phyloP scores from a whole-genome alignment of 2,888 invertebrate species.

The Autographa pulchrina region DNA sequence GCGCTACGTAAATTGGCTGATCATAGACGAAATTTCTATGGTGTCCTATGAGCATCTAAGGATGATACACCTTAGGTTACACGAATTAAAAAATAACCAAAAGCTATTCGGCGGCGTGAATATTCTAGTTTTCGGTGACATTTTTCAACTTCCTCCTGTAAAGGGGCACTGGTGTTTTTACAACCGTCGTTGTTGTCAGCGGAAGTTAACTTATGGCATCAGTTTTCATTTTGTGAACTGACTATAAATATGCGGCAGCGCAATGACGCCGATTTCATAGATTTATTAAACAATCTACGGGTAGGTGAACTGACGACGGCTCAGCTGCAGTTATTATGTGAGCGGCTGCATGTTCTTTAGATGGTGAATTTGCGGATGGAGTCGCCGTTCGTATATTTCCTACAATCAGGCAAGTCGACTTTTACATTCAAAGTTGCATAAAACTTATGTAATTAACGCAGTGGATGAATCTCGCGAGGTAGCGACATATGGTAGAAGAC shows the following conservation, averaged over 20 bases:
- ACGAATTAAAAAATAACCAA: not conserved
- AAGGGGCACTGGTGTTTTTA: slow-evolving; percentile 11
- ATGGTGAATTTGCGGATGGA: slow-evolving; percentile 20
- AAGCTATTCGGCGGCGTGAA: not conserved
- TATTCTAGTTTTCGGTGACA: not conserved
- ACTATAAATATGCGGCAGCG: slow-evolving; percentile 66
- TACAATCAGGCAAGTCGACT: slow-evolving; percentile 12
- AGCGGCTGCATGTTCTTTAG: slow-evolving; percentile 31
- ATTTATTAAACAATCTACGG: slow-evolving; percentile 58
- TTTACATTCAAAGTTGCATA: slow-evolving; percentile 10
- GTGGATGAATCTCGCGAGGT: slow-evolving; percentile 18
- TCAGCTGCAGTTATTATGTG: slow-evolving; percentile 51
- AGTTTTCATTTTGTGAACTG: slow-evolving; percentile 62
- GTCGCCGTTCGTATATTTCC: slow-evolving; percentile 6
- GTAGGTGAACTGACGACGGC: slow-evolving; percentile 54
- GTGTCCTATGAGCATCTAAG: too few species aligned
- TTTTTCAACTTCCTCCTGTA: not conserved
- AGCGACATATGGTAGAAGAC: slow-evolving; percentile 20
- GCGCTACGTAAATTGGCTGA: too few species aligned
- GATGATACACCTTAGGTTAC: too few species aligned
- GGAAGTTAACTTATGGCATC: slow-evolving; percentile 49
- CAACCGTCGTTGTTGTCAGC: slow-evolving; percentile 22
- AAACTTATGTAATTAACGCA: slow-evolving; percentile 19
- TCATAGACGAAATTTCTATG: too few species aligned
- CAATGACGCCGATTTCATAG: slow-evolving; percentile 58